Percentiles rank a stretch among this genome's conserved stretches.
Evolutionary conservation across 2,113 vertebrate genomes (phyloP).

Genomic region (Etheostoma cragini): DNA sequence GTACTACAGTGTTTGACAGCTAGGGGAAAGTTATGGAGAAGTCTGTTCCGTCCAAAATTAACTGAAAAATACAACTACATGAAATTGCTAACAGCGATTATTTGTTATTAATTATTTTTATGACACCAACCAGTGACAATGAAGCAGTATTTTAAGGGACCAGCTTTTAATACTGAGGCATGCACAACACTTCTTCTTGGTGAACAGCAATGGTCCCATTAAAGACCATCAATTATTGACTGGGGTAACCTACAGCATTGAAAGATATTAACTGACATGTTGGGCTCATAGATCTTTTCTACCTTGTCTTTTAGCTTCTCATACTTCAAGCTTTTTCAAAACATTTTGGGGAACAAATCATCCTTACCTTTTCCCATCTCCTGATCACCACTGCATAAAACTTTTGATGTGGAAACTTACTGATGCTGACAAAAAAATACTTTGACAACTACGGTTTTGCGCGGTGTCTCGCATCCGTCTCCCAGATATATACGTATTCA

Average conservation of each 20-base stretch:
- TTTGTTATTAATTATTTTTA: too few relatives aligned
- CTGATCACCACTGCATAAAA: not conserved
- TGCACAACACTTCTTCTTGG: not conserved
- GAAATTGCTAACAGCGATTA: too few relatives aligned
- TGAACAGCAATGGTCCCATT: not conserved
- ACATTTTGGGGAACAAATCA: not conserved
- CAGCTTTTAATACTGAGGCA: conserved; percentile 1
- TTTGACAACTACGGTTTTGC: not conserved
- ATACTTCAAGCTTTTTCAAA: not conserved
- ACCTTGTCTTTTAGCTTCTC: not conserved
- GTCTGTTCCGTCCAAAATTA: too few relatives aligned
- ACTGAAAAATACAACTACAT: too few relatives aligned
- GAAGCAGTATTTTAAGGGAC: conserved; percentile 4
- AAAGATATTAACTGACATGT: not conserved
- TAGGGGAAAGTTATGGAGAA: too few relatives aligned
- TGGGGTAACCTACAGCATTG: not conserved
- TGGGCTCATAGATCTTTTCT: not conserved
- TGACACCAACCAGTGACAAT: not conserved
- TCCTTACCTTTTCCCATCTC: not conserved
- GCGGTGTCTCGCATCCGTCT: too few relatives aligned
- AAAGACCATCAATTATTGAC: conserved; percentile 1
- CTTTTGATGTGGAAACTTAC: not conserved
- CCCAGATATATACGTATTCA: not conserved
- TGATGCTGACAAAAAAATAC: not conserved
- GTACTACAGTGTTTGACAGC: too few relatives aligned